A percentile compares a stretch with the other conserved stretches of the same genome.
These are phyloP conservation scores for Cyprinodon variegatus DNA, from an alignment of 2,113 vertebrate genomes.

Conservation along the genomic window DNA sequence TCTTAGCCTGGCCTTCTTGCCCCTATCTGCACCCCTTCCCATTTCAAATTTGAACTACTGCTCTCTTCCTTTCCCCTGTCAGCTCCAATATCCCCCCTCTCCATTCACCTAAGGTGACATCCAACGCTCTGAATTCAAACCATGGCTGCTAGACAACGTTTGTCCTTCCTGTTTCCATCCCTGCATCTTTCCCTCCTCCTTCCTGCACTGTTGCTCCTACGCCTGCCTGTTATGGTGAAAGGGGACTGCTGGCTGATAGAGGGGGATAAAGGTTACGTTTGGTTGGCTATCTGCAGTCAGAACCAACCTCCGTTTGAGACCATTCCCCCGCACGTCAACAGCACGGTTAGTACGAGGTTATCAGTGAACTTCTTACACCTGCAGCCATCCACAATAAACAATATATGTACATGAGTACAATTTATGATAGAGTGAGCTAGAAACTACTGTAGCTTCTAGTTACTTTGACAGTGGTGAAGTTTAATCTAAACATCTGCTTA, in stretches of 20 bases:
- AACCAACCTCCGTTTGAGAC: slow-evolving; percentile 98
- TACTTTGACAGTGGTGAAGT: background rate
- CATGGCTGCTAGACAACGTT: slow-evolving; percentile 68
- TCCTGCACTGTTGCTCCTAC: slow-evolving; percentile 70
- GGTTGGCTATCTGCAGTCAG: slow-evolving; percentile 99
- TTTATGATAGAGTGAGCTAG: background rate
- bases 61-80: slow-evolving; percentile 11
- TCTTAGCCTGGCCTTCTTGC: slow-evolving; percentile 1
- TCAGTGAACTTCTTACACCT: slow-evolving; percentile 4
- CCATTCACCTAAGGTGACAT: slow-evolving; percentile 35
- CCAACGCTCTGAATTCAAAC: slow-evolving; percentile 32
- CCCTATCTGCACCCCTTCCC: slow-evolving; percentile 21
- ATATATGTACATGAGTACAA: background rate
- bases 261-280: slow-evolving; percentile 97
- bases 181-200: slow-evolving; percentile 55
- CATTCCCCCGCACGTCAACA: slow-evolving; percentile 98
- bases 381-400: slow-evolving; percentile 8
- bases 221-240: slow-evolving; percentile 77
- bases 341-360: slow-evolving; percentile 81
- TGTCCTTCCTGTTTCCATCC: slow-evolving; percentile 31
- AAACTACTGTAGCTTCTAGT: background rate
- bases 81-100: slow-evolving; percentile 15
- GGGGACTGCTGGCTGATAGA: slow-evolving; percentile 98
- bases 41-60: slow-evolving; percentile 35
- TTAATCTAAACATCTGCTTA: background rate